Conservation (phyloP, 2,888 invertebrate species). For the Agrochola lychnidis region DNA sequence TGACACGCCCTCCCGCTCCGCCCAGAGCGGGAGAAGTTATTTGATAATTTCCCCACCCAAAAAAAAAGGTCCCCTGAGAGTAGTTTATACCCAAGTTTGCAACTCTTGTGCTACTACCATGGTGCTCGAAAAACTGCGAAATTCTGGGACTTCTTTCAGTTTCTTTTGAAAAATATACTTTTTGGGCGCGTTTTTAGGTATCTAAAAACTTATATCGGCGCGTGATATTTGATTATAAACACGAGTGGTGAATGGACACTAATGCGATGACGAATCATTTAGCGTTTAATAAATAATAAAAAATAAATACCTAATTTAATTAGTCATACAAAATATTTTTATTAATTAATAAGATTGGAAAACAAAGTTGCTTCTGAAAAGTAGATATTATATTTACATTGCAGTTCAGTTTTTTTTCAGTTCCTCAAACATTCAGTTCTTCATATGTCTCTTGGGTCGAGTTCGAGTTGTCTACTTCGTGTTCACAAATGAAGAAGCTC, state of each 20-base stretch:
- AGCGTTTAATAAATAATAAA: background rate
- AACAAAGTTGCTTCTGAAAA: background rate
- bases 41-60: no score
- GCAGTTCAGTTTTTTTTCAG: background rate
- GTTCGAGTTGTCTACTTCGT: constrained; percentile 65
- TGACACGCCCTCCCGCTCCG: no score
- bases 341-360: background rate
- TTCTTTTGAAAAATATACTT: no score
- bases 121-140: no score
- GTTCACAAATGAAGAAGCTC: constrained; percentile 84
- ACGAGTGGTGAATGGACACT: background rate
- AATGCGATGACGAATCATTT: background rate
- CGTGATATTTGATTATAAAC: background rate
- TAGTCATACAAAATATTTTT: background rate
- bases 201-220: background rate
- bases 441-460: background rate
- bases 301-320: no score
- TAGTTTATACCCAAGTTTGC: no score
- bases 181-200: no score
- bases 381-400: background rate
- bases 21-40: no score
- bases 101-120: no score
- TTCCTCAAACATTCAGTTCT: background rate
- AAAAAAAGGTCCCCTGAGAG: no score
- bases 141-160: no score